Conservation (phyloP, 1,140 invertebrate genomes). For the Formica exsecta region DNA sequence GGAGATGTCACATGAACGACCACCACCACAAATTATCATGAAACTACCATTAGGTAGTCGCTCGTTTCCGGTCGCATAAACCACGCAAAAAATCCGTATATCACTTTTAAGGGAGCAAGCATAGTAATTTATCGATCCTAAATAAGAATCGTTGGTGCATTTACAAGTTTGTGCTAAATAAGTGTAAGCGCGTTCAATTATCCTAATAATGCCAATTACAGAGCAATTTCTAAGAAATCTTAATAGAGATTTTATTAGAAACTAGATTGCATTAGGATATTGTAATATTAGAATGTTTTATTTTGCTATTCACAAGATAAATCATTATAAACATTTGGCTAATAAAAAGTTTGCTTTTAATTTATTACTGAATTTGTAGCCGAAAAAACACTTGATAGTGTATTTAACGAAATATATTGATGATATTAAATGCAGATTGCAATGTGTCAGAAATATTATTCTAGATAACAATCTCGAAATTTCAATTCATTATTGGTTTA, state of each 20-base stretch:
- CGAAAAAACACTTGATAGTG: neutral
- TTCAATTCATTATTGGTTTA: neutral
- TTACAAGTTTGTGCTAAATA: neutral
- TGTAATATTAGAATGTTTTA: neutral
- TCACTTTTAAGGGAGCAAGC: slow-evolving; percentile 8
- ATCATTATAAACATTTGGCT: neutral
- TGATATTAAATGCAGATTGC: neutral
- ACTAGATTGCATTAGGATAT: neutral
- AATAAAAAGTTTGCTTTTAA: neutral
- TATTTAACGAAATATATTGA: neutral
- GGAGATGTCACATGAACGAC: neutral
- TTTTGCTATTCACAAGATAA: neutral
- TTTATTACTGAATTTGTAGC: neutral
- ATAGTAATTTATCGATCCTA: slow-evolving; percentile 30
- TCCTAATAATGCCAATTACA: slow-evolving; percentile 11
- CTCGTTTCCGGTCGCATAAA: slow-evolving; percentile 3
- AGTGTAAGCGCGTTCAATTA: slow-evolving; percentile 19
- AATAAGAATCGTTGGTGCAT: neutral
- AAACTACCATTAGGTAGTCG: neutral
- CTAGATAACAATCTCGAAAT: neutral
- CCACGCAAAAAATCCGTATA: neutral
- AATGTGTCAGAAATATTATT: neutral
- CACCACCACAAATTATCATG: neutral
- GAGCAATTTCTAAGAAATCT: neutral
- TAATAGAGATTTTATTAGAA: neutral